phyloP scores from a whole-genome alignment of 2,888 invertebrate genomes.

The Eristalis pertinax region DNA sequence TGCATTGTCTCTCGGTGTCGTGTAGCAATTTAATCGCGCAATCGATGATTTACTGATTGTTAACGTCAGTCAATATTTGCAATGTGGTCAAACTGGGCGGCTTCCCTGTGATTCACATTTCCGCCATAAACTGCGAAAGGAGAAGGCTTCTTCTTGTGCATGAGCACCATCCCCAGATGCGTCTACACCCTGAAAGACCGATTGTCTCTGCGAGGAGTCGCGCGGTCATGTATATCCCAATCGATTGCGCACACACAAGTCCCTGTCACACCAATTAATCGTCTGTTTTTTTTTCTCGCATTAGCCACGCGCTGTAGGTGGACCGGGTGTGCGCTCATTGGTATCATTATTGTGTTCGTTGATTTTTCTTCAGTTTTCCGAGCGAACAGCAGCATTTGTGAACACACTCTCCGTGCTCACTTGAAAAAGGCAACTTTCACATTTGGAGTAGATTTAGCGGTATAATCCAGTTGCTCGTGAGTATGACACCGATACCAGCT shows the following conservation, averaged over 20 bases:
- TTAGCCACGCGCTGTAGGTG: constrained; percentile 47
- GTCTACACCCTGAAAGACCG: background rate
- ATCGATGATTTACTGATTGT: constrained; percentile 53
- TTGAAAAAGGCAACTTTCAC: constrained; percentile 58
- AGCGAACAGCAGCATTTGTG: constrained; percentile 24
- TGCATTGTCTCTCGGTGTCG: background rate
- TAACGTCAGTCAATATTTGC: constrained; percentile 54
- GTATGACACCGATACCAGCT: constrained; percentile 17
- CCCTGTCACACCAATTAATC: background rate
- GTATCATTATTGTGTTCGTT: constrained; percentile 38
- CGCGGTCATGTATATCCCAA: background rate
- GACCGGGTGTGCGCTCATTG: constrained; percentile 56
- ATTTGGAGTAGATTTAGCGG: constrained; percentile 51
- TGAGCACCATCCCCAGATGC: no score
- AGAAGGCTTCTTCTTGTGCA: background rate
- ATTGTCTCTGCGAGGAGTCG: background rate
- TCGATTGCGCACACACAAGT: background rate
- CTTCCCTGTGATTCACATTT: background rate
- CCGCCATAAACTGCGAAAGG: background rate
- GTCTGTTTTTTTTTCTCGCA: background rate
- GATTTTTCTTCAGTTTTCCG: constrained; percentile 45
- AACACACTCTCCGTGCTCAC: constrained; percentile 32
- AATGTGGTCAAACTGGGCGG: constrained; percentile 3
- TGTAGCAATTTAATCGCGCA: constrained; percentile 46
- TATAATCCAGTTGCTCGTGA: constrained; percentile 29